Evolutionary conservation across 2,888 invertebrate species (phyloP), one percentile per base, ranked within the genome.

Genomic region (Drosophila tanythrix): DNA sequence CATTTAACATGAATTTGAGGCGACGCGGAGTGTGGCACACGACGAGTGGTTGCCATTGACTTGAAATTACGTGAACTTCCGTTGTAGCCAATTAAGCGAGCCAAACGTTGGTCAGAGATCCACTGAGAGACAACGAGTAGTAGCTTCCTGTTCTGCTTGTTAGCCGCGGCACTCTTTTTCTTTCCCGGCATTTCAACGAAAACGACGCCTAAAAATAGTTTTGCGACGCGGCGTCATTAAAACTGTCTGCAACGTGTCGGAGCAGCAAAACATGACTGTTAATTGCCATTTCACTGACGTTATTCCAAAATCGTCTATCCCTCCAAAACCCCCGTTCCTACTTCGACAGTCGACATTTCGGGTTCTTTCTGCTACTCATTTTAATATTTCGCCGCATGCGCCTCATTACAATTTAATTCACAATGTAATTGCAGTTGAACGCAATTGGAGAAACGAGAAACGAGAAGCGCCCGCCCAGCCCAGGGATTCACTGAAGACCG

Each of bases 361-460:
- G 8, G 15, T 15, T 46, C 21, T 35, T 27, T 61, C 58, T 53
- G 64, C 70, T 51, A 50, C 83, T 74, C 76, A 85, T 88, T 77
- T 89, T 82, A 84, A 84, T 72, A 83, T 88, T 86, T 70, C 61
- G 74, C 83, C 81, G 78, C 88, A 88, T 89, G 88, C 82, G 87
- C 87, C 90, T 90, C 91, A 90, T 91, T 91, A 91, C 83, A 90
- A 90, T 91, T 91, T 89, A 82, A 90, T 90, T 90, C 91, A 89
- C 85, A 89, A 87, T 89, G 90, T 90, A 90, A 89, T 89, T 89
- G 85, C 81, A 88, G 81, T 67, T 65, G 74, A 43, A 74, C n/a
- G 53, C 51, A 40, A 43, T 21, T 48, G 27, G 46, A 36, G 50
- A 50, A 53, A 21, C 38, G 21, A 21, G 36, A 36, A 38, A 38